Percentiles rank a stretch among this genome's conserved stretches.
phyloP scores from a whole-genome alignment of 2,113 vertebrate species.

The Gopherus flavomarginatus region DNA sequence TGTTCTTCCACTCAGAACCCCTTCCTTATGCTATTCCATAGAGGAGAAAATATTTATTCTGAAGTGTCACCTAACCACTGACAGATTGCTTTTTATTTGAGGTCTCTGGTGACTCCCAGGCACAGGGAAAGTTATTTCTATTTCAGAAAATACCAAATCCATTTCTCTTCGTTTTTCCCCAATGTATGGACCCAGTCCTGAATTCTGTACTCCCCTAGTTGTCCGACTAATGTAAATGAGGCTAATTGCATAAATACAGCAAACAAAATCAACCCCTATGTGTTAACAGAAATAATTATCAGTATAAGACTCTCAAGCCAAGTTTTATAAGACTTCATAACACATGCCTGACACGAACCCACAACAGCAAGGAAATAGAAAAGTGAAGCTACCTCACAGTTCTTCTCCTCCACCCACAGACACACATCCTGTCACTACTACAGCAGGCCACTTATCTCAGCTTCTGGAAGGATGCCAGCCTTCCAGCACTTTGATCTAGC shows the following conservation, averaged over 20 bases:
- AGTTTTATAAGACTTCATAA: neutral
- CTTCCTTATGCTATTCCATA: neutral
- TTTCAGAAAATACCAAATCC: slow-evolving; percentile 9
- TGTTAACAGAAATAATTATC: neutral
- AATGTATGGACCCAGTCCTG: neutral
- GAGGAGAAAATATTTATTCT: slow-evolving; percentile 39
- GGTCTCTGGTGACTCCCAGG: neutral
- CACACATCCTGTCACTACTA: neutral
- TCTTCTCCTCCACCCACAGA: neutral
- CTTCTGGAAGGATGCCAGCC: neutral
- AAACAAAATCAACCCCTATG: neutral
- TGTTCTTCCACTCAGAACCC: slow-evolving; percentile 38
- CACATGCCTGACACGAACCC: neutral
- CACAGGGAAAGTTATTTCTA: neutral
- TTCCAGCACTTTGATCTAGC: neutral
- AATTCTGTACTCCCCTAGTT: neutral
- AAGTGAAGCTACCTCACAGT: neutral
- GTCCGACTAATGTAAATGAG: neutral
- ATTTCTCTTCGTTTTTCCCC: neutral
- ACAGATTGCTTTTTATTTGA: slow-evolving; percentile 17
- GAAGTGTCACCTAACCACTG: slow-evolving; percentile 29
- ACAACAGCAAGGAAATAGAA: neutral
- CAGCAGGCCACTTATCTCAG: neutral
- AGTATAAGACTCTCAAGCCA: neutral
- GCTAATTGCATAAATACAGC: neutral